Conservation (phyloP, 2,797 vertebrate genomes). For the Vipera ursinii region DNA sequence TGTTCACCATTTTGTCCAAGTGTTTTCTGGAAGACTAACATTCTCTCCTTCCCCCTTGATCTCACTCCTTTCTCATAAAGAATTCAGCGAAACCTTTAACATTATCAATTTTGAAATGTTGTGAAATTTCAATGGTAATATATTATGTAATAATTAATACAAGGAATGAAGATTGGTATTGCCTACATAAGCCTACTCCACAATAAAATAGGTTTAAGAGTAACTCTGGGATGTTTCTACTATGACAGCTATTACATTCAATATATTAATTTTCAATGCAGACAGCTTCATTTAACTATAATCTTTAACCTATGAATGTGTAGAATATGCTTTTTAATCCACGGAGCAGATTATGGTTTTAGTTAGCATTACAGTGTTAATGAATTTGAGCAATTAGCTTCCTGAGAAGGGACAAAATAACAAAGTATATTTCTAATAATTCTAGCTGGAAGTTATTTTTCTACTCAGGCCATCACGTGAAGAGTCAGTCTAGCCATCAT, state of each 20-base stretch:
- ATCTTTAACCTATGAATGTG: not conserved
- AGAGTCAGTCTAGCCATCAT: not conserved
- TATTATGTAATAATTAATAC: not conserved
- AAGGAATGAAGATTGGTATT: not conserved
- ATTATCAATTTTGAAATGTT: not conserved
- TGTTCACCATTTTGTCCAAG: not conserved
- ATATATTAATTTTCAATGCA: not conserved
- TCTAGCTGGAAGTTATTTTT: not conserved
- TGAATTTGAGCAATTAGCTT: not conserved
- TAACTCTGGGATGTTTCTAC: not conserved
- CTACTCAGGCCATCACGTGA: not conserved
- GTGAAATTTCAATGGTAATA: not conserved
- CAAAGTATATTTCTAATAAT: constrained; percentile 9
- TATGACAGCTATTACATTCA: not conserved
- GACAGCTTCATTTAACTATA: not conserved
- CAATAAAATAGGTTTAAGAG: not conserved
- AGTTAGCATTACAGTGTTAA: not conserved
- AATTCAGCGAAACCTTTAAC: not conserved
- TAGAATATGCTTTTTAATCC: not conserved
- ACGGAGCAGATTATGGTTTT: not conserved
- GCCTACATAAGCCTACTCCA: not conserved
- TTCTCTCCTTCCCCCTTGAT: not conserved
- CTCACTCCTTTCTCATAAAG: not conserved
- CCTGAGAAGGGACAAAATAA: constrained; percentile 2
- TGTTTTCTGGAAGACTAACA: not conserved